Evolutionary conservation across 2,888 invertebrate species (phyloP), one percentile per base, ranked within the genome.

Genomic region (Campoplex capitator): DNA sequence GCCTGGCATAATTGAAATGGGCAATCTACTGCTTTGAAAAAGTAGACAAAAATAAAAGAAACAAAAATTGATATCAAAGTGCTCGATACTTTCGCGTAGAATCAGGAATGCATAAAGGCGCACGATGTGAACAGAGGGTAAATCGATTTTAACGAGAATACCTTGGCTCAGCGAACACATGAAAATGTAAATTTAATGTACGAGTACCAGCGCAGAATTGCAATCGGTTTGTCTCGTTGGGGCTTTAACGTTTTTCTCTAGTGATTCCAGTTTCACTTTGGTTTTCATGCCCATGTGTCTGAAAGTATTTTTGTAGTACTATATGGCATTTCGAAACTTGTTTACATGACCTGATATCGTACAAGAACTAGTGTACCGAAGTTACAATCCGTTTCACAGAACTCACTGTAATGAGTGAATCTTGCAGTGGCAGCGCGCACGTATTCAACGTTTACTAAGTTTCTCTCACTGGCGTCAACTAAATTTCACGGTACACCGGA

Each of bases 161-260:
- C n/a, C 67, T 42, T 38, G 56, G 45, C 32, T 42, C 42, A 56
- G 45, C 11, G 70, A 70, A 79, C 56, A 67, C 77, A 35, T 67
- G 67, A 67, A 79, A 70, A 56, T 79, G 70, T n/a, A 79, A 79
- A 79, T 70, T 38, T 28, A 70, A 54, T 28, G 78, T 68, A 56
- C 68, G 28, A 18, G 54, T 56, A 42, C 65, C 28, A 32, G 16
- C 42, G 28, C 7, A 16, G 42, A 32, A 70, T 78, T 42, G 4
- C 42, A 70, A 48, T 38, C 42, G 42, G 18, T 56, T 23, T 28
- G 28, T 54, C 45, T 13, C 38, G 28, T 28, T 42, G 62, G 23
- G 42, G 16, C 45, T 62, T 45, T 18, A 62, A 23, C 56, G 38
- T 74, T 56, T 75, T 35, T 8, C 58, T 28, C 78, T 77, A n/a